Percentiles rank a stretch among this genome's conserved stretches.
These are phyloP conservation scores for Aleiodes leptofemur DNA, from an alignment of 2,888 invertebrate genomes.

Conservation along the genomic window DNA sequence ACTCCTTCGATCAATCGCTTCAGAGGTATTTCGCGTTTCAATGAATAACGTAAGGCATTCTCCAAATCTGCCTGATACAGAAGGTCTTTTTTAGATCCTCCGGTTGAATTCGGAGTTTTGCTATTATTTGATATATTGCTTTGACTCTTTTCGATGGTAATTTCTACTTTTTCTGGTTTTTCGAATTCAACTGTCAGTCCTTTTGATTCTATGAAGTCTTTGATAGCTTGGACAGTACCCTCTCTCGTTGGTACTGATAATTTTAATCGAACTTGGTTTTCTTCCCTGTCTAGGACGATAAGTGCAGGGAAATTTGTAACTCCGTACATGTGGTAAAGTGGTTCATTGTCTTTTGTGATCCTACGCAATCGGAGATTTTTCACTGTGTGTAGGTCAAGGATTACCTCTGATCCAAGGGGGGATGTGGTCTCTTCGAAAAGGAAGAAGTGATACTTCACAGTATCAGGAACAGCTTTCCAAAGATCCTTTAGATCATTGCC, in stretches of 20 bases:
- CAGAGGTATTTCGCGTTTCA: conserved; percentile 89
- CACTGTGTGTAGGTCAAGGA: conserved; percentile 81
- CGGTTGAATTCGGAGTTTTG: conserved; percentile 62
- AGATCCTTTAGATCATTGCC: conserved; percentile 75
- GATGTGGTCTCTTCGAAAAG: conserved; percentile 82
- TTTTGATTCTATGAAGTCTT: conserved; percentile 75
- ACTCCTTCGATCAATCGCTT: conserved; percentile 83
- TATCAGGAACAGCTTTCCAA: conserved; percentile 77
- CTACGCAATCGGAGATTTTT: conserved; percentile 79
- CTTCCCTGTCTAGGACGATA: conserved; percentile 76
- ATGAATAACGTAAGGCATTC: conserved; percentile 87
- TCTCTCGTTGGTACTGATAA: conserved; percentile 75
- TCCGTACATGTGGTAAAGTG: conserved; percentile 76
- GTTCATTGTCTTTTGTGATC: conserved; percentile 78
- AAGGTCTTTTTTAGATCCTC: conserved; percentile 76
- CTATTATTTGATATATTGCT: conserved; percentile 63
- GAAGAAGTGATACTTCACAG: conserved; percentile 79
- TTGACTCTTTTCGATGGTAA: conserved; percentile 49
- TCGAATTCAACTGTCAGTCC: conserved; percentile 52
- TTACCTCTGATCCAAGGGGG: conserved; percentile 81
- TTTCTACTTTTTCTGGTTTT: conserved; percentile 26
- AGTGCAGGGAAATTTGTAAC: conserved; percentile 78
- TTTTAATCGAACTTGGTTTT: conserved; percentile 73
- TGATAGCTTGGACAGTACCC: conserved; percentile 77
- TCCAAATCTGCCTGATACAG: conserved; percentile 93